These are phyloP conservation scores for Caenorhabditis auriculariae DNA, from an alignment of 2,888 invertebrate genomes.

Conservation along the genomic window DNA sequence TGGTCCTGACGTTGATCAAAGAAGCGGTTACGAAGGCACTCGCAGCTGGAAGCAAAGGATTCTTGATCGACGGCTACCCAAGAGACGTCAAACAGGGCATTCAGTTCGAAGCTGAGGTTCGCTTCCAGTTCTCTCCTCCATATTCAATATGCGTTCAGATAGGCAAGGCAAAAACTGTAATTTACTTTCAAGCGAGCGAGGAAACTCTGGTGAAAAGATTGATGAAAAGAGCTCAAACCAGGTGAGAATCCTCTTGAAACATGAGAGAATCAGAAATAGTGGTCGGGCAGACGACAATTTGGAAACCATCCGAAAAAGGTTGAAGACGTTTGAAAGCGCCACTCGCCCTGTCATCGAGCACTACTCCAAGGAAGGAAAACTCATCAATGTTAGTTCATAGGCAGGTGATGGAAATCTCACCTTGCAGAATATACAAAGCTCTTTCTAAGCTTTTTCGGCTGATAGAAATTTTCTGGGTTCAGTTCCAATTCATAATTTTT, in stretches of 20 bases:
- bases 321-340: conserved; percentile 84
- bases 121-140: no score
- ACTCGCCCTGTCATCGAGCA: conserved; percentile 82
- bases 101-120: conserved; percentile 78
- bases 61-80: conserved; percentile 91
- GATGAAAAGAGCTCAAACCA: conserved; percentile 76
- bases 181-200: conserved; percentile 82
- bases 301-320: conserved; percentile 83
- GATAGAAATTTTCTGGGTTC: no score
- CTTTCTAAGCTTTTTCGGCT: no score
- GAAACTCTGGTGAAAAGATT: conserved; percentile 77
- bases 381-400: no score
- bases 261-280: no score
- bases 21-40: conserved; percentile 73
- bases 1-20: conserved; percentile 77
- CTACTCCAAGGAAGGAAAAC: conserved; percentile 78
- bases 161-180: conserved; percentile 72
- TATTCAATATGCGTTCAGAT: no score
- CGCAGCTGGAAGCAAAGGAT: conserved; percentile 75
- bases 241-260: no score
- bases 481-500: no score
- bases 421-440: no score
- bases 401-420: no score
- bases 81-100: conserved; percentile 81
- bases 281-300: conserved; percentile 89